Evolutionary conservation across 2,797 vertebrate genomes (phyloP), one percentile per base, ranked within the genome.

Genomic region (Sylvilagus floridanus): DNA sequence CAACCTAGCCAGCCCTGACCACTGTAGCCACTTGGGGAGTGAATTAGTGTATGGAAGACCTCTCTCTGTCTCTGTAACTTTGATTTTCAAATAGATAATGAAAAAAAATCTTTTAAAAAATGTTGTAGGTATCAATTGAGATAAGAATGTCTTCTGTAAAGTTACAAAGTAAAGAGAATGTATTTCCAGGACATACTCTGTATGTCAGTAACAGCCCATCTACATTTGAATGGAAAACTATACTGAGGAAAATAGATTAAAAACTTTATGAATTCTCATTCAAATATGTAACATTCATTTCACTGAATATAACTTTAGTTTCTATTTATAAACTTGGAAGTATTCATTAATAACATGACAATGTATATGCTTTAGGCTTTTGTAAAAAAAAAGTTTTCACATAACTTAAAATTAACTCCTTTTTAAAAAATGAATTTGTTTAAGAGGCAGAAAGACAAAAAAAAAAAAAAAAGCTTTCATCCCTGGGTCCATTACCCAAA

Each of bases 211-310:
- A 28, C 62, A 68, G 83, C 35, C 47, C 1, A 0, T 77, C 91
- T 95, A 52, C 12, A 60, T 16, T 21, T 32, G 30, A 88, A 62
- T 85, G 35, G 4, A 32, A 72, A 88, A 75, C 4, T 78, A 69
- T 14, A 13, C 6, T 83, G n/a, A 96, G 32, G 75, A 60, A 75
- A 65, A 16, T n/a, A 62, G 32, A 84, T 7, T 54, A 26, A 35
- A 42, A 81, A 16, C 50, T 84, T 91, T 78, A 83, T 76, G 57
- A 91, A 78, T 96, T 85, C 30, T 84, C 2, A 11, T 85, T 88
- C 37, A 90, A 17, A 84, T 85, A 68, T 17, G 42, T 82, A 54
- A 95, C 68, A 78, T 95, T 14, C 11, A 71, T 54, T 94, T 93
- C 26, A 72, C 16, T 91, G 90, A 21, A 76, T 94, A 28, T 30